Conservation (phyloP, 1,140 invertebrate species). For the Xylocopa sonorina region DNA sequence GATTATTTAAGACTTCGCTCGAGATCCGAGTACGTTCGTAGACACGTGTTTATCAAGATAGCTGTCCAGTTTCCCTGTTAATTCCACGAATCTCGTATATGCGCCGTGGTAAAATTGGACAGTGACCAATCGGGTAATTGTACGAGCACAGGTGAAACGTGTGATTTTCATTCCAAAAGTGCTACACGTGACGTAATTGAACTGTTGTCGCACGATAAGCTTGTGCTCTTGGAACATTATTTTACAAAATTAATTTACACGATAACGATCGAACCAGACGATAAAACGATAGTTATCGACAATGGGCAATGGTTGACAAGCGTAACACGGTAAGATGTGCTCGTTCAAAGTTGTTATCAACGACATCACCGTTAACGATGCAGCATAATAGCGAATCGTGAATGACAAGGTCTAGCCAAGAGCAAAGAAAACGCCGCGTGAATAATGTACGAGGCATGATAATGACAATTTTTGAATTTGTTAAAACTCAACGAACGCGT, state of each 20-base stretch:
- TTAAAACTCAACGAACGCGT: background rate
- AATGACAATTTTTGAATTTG: constrained; percentile 7
- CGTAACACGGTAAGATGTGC: background rate
- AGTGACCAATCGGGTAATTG: background rate
- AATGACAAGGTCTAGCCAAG: background rate
- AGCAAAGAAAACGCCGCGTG: background rate
- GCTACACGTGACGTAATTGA: background rate
- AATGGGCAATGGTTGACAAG: background rate
- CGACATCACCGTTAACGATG: no score
- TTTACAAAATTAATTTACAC: constrained; percentile 12
- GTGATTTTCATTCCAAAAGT: background rate
- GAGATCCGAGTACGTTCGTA: background rate
- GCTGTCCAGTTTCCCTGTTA: background rate
- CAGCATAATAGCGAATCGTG: background rate
- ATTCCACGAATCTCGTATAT: background rate
- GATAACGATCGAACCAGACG: background rate
- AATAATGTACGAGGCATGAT: constrained; percentile 3
- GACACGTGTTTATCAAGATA: background rate
- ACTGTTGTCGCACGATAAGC: background rate
- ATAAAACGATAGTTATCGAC: background rate
- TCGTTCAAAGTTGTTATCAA: background rate
- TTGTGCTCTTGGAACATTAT: background rate
- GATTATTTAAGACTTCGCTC: background rate
- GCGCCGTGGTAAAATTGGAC: background rate
- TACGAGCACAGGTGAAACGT: background rate